phyloP scores from a whole-genome alignment of 2,888 invertebrate genomes.

The Carpatolechia fugitivella region DNA sequence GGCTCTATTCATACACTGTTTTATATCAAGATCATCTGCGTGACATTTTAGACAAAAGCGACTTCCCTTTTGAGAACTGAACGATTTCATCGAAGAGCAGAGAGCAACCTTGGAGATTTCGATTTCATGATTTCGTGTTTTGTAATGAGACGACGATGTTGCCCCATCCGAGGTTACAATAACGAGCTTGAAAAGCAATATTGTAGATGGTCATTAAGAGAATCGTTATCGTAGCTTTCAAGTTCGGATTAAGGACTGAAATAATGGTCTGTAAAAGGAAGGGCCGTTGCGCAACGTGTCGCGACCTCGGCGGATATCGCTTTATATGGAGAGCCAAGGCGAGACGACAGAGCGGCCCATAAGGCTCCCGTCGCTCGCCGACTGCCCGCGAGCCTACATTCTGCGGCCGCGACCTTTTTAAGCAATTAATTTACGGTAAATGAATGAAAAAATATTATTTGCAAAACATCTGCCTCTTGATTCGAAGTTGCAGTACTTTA shows the following conservation, averaged over 20 bases:
- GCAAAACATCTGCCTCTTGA: not conserved
- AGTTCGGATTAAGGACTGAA: slow-evolving; percentile 31
- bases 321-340: slow-evolving; percentile 68
- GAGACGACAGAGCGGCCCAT: slow-evolving; percentile 59
- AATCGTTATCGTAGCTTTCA: slow-evolving; percentile 27
- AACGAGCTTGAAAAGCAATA: slow-evolving; percentile 2
- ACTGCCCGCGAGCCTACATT: slow-evolving; percentile 13
- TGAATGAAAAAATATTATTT: slow-evolving; percentile 1
- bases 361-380: slow-evolving; percentile 38
- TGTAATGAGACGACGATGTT: slow-evolving; percentile 2
- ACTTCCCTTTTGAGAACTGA: not conserved
- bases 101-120: slow-evolving; percentile 34
- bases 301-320: slow-evolving; percentile 68
- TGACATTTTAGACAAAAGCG: slow-evolving; percentile 2
- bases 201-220: slow-evolving; percentile 10
- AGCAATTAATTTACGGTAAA: not conserved
- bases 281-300: slow-evolving; percentile 53
- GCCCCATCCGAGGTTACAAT: not conserved
- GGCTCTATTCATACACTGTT: not conserved
- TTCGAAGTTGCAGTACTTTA: not conserved
- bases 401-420: not conserved
- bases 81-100: slow-evolving; percentile 7
- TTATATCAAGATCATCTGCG: not conserved
- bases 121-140: slow-evolving; percentile 22
- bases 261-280: slow-evolving; percentile 51